Evolutionary conservation across 1,140 invertebrate species (phyloP).

Genomic region (Drosophila navojoa): DNA sequence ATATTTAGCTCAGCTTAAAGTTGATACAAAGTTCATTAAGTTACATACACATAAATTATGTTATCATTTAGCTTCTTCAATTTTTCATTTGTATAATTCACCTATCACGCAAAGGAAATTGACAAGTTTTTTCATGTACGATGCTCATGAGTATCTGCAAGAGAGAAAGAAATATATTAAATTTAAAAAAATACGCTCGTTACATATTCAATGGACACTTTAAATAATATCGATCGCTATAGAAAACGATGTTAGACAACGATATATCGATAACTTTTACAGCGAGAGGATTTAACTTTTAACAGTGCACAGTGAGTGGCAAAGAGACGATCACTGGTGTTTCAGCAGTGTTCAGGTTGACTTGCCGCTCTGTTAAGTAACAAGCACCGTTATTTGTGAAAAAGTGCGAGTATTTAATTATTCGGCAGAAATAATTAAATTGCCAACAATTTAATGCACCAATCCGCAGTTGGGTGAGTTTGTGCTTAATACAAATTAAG

Average conservation of each 20-base stretch:
- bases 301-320: slow-evolving; percentile 1
- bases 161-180: slow-evolving; percentile 1
- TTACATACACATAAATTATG: slow-evolving; percentile 56
- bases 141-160: slow-evolving; percentile 84
- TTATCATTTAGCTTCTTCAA: slow-evolving; percentile 48
- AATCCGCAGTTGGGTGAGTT: not conserved
- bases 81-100: slow-evolving; percentile 72
- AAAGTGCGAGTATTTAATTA: not conserved
- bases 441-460: not conserved
- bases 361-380: not conserved
- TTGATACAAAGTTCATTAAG: slow-evolving; percentile 78
- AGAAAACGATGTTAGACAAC: not conserved
- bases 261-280: slow-evolving; percentile 7
- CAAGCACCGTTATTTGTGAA: not conserved
- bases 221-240: not conserved
- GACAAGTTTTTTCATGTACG: slow-evolving; percentile 84
- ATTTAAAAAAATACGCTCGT: slow-evolving; percentile 64
- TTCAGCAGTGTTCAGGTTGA: not conserved
- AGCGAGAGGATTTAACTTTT: slow-evolving; percentile 1
- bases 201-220: not conserved
- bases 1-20: slow-evolving; percentile 79
- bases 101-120: slow-evolving; percentile 84
- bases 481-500: slow-evolving; percentile 12
- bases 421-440: not conserved
- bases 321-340: not conserved